Base-by-base conservation (phyloP, 2,888 invertebrate genomes). In the Marasmarcha lunaedactyla region DNA sequence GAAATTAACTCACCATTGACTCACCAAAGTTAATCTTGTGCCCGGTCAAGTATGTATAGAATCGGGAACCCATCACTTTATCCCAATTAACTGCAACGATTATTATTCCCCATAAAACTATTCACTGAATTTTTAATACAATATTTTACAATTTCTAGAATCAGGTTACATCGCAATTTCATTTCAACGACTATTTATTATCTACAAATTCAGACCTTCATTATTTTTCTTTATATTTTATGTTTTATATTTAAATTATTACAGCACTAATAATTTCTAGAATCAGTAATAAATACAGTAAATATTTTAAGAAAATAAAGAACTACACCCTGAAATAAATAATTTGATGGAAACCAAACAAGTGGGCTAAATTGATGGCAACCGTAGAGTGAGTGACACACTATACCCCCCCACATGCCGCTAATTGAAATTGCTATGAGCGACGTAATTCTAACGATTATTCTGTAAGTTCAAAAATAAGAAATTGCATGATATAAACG, bases 381-480 rank as follows among this genome's bases (percentile, higher is more conserved):
- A 59, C 71, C 71, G 62, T 71, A 71, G 48, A 66, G 57, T 50
- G 54, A n/a, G n/a, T n/a, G n/a, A n/a, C n/a, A 43, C 49, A 44
- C 47, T 43, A 51, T 52, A 50, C 43, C 54, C 67, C 20, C 20
- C 20, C 7, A 20, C 20, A 5, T 20, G 20, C 20, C 20, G 7
- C 55, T 78, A 76, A 79, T 78, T 78, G 77, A 79, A 78, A 79
- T 78, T 67, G 63, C 86, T 87, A 51, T 40, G 20, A 20, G 20
- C 4, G 20, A 20, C 3, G 7, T 3, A 20, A 20, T 35, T 49
- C 43, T 40, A 43, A 26, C 36, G 37, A 40, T 15, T 27, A 40
- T 42, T 42, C 35, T 15, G 38, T 37, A 20, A 37, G 35, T 39
- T 37, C 36, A 37, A 35, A 42, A n/a, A 40, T 35, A 20, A 20